Conservation (phyloP, 2,888 invertebrate species). For the Chrysolina oricalcia region DNA sequence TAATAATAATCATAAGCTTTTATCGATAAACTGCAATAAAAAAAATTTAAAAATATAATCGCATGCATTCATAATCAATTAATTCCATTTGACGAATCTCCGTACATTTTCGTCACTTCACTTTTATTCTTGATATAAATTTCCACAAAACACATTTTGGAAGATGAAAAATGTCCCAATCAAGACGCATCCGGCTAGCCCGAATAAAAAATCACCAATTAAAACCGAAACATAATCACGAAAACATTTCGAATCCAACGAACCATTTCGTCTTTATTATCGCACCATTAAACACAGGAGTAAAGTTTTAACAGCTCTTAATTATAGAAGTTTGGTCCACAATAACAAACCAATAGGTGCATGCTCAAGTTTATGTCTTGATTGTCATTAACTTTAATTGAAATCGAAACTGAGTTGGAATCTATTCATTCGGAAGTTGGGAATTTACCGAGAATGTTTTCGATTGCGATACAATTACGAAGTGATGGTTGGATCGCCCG, state of each 20-base stretch:
- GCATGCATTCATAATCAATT: too few relatives aligned
- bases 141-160: neutral
- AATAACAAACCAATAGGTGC: conserved; percentile 48
- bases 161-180: conserved; percentile 47
- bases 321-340: conserved; percentile 49
- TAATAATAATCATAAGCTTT: too few relatives aligned
- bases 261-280: conserved; percentile 42
- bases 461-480: neutral
- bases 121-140: too few relatives aligned
- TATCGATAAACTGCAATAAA: too few relatives aligned
- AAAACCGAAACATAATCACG: conserved; percentile 49
- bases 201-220: conserved; percentile 44
- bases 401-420: conserved; percentile 6
- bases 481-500: too few relatives aligned
- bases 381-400: conserved; percentile 21
- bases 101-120: too few relatives aligned
- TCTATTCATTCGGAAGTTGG: neutral
- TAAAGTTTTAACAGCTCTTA: conserved; percentile 46
- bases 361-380: conserved; percentile 30
- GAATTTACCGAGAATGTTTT: conserved; percentile 32
- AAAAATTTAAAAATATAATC: too few relatives aligned
- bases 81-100: too few relatives aligned
- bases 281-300: conserved; percentile 40
- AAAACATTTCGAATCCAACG: conserved; percentile 44
- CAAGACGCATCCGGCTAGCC: conserved; percentile 45